These are phyloP conservation scores for Phylloscopus trochilus DNA, from an alignment of 2,113 vertebrate genomes.

Conservation along the genomic window DNA sequence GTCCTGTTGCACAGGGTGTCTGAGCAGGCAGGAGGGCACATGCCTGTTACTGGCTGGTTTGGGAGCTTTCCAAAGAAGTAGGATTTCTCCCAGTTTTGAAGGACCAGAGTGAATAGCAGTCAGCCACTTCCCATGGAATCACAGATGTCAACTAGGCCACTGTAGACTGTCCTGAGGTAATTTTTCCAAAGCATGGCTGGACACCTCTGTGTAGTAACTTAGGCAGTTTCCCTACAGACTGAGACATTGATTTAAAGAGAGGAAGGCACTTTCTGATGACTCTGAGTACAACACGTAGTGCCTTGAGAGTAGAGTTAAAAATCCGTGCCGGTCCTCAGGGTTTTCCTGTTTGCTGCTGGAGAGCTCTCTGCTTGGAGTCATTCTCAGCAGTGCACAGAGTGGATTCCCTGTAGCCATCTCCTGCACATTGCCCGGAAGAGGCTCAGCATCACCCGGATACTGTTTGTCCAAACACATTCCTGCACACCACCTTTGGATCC, in stretches of 20 bases:
- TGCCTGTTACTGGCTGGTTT: neutral
- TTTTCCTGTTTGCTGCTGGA: neutral
- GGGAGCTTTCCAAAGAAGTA: neutral
- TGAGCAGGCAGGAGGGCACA: neutral
- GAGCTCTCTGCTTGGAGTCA: neutral
- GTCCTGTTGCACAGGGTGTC: neutral
- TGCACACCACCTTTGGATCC: rapidly evolving
- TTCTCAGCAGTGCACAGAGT: neutral
- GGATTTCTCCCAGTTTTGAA: neutral
- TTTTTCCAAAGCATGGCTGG: neutral
- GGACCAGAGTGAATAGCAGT: neutral
- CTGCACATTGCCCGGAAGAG: neutral
- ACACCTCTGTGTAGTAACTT: neutral
- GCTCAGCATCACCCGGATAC: neutral
- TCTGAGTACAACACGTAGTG: rapidly evolving
- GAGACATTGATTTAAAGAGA: neutral
- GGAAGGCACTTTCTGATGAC: neutral
- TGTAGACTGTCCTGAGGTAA: neutral
- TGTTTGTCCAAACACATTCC: neutral
- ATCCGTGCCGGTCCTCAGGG: neutral
- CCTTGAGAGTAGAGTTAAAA: neutral
- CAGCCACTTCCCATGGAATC: neutral
- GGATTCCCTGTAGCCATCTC: neutral
- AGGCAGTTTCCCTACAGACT: neutral
- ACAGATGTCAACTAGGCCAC: too few species aligned